A percentile compares a stretch with the other conserved stretches of the same genome.
Evolutionary conservation across 1,140 invertebrate genomes (phyloP).

Genomic region (Zaprionus tsacasi): DNA sequence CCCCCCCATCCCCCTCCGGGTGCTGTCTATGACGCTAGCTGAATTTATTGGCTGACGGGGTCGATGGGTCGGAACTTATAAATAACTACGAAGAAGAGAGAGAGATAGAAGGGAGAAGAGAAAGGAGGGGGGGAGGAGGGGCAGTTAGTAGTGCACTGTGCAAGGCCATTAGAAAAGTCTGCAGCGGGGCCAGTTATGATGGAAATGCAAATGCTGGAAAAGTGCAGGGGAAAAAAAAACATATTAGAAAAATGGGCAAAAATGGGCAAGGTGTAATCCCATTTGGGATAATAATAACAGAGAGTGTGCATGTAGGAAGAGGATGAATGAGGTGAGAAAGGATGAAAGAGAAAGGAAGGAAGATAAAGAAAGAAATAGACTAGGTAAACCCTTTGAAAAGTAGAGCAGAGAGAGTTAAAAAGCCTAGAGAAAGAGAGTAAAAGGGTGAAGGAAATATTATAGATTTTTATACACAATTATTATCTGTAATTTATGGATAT

Average conservation of each 20-base stretch:
- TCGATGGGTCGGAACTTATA: slow-evolving; percentile 56
- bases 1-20: background rate
- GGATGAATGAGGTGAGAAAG: background rate
- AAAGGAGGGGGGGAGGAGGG: background rate
- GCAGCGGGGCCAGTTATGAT: background rate
- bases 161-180: slow-evolving; percentile 3
- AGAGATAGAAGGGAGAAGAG: background rate
- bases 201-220: background rate
- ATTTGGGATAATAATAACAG: slow-evolving; percentile 4
- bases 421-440: too few species aligned
- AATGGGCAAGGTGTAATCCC: slow-evolving; percentile 1
- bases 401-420: background rate
- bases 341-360: background rate
- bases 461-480: too few species aligned
- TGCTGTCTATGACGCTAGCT: slow-evolving; percentile 54
- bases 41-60: slow-evolving; percentile 61
- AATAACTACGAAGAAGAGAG: slow-evolving; percentile 58
- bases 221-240: slow-evolving; percentile 12
- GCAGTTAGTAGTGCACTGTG: background rate
- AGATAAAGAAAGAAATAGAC: background rate
- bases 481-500: too few species aligned
- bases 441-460: too few species aligned
- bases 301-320: background rate
- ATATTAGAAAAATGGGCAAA: slow-evolving; percentile 7
- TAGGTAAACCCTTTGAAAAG: too few species aligned